Base-by-base conservation (phyloP, 2,888 invertebrate genomes). In the Cataglyphis cursor region DNA sequence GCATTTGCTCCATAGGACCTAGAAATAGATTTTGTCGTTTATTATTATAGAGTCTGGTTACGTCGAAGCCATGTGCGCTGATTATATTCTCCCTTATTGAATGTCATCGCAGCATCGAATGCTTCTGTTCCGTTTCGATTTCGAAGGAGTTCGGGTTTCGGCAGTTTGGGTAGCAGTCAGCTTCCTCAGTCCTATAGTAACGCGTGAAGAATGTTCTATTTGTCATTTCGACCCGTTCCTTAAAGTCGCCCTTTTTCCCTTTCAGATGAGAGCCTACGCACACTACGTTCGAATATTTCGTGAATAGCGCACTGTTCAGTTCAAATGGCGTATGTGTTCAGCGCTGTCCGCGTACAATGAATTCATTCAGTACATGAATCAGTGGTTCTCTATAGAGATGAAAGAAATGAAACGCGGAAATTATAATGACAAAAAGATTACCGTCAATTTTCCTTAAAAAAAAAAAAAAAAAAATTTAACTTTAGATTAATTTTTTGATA, bases 221-320 rank as follows among this genome's bases (percentile, higher is more conserved):
- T 82, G 73, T 88, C 84, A 86, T 81, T 81, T 82, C 81, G 64
- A 35, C 31, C 48, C 59, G 75, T 78, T 86, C 83, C 83, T 81
- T 81, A 73, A 87, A 87, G 83, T 81, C 85, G 68, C 83, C 85
- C 86, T 82, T 51, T 51, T 85, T 87, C 76, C 83, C 81, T 82
- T 87, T 83, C 72, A 75, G 72, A 66, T 44, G 66, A 66, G 72
- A 51, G 62, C 41, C 70, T 84, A 57, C 74, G 84, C 84, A 76
- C 81, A 35, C 21, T 15, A 73, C 75, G 74, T 41, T 74, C 41
- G 80, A 75, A 88, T 82, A 84, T 86, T 90, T 90, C 82, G 86
- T 93, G 93, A 93, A 93, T 93, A 92, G 89, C 82, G 88, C 92
- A 90, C 91, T 93, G 93, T 93, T 93, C 85, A 92, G 91, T 92